Evolutionary conservation across 2,888 invertebrate genomes (phyloP), one percentile per base, ranked within the genome.

Genomic region (Stenotaenia linearis): DNA sequence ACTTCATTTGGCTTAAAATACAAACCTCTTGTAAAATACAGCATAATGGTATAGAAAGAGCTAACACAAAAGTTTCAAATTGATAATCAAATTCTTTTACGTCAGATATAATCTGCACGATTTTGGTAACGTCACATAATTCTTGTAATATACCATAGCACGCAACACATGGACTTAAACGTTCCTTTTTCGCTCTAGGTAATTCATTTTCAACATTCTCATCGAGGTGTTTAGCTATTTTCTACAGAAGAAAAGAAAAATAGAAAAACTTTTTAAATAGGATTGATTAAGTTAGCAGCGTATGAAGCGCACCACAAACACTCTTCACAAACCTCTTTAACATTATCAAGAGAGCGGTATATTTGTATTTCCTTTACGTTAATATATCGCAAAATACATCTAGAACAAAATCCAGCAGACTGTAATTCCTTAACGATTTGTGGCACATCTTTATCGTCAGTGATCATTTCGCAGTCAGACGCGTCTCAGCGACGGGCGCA

Each of bases 111-210:
- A 80, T 76, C 80, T 80, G 18, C 28, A 15, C 23, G 4, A 28
- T 5, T 69, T 75, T 79, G 80, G 35, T 50, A 1, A 79, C 56
- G 79, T 81, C 81, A 78, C 81, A 81, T 5, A 76, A 32, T 10
- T 89, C 87, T 83, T 92, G 91, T 78, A 95, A 88, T 6, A 94
- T 86, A 0, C 92, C 93, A 6, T 95, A 86, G 84, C 95, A 95
- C 77, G 90, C 89, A 0, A 89, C 85, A 83, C 95, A 95, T 0
- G 90, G 86, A 82, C 87, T 88, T 0, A 84, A 81, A 81, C 90
- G 90, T 6, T 85, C 83, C 81, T 87, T 87, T 84, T 90, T 90
- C 32, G 83, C 80, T 1, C 85, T 83, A 0, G 86, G 86, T 23
- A 79, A 45, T 18, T 69, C 75, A 32, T 81, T 77, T n/a, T 77